Evolutionary conservation across 2,113 vertebrate genomes (phyloP).

Genomic region (Onychorhynchus coronatus): DNA sequence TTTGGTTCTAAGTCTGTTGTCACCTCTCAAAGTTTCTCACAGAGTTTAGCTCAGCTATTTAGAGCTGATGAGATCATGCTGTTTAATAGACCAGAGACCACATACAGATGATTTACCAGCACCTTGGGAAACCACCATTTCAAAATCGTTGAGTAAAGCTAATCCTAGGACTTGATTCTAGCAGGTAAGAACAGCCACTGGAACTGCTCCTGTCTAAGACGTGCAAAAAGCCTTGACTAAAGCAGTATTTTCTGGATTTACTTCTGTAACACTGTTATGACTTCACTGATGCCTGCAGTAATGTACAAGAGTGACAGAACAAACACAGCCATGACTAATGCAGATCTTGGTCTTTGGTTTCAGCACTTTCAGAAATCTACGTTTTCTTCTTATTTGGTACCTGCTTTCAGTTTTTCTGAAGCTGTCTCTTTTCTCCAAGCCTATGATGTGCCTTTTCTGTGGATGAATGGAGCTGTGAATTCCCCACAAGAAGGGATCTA

Average conservation of each 20-base stretch:
- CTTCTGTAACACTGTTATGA: neutral
- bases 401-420: neutral
- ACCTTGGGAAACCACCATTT: neutral
- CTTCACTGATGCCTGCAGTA: neutral
- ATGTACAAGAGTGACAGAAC: neutral
- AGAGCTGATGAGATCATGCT: conserved; percentile 50
- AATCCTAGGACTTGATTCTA: neutral
- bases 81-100: conserved; percentile 48
- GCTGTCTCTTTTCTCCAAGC: neutral
- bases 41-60: conserved; percentile 54
- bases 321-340: neutral
- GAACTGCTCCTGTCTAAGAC: neutral
- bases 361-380: neutral
- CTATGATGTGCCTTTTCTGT: neutral
- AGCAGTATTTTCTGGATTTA: conserved; percentile 12
- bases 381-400: neutral
- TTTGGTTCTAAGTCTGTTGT: conserved; percentile 45
- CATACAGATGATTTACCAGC: neutral
- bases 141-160: neutral
- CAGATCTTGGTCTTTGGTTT: neutral
- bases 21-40: conserved; percentile 38
- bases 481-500: neutral
- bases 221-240: conserved; percentile 17
- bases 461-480: neutral
- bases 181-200: conserved; percentile 1